Conservation (phyloP, 2,113 vertebrate species). For the Phaethon lepturus region DNA sequence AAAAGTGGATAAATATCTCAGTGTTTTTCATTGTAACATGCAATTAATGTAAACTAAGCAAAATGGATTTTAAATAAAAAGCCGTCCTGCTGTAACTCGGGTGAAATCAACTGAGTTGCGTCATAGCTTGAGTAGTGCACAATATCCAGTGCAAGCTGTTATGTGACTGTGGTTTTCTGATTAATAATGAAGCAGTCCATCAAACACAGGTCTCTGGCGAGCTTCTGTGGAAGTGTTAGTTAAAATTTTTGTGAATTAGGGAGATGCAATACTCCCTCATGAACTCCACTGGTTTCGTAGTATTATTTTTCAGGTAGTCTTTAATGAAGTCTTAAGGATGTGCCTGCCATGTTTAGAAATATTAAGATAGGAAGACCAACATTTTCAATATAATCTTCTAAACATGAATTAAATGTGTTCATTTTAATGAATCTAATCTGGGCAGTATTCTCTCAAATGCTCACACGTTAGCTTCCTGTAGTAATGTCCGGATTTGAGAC, state of each 20-base stretch:
- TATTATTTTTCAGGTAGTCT: not conserved
- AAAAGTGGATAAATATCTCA: not conserved
- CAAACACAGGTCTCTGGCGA: not conserved
- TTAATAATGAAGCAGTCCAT: not conserved
- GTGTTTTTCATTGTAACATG: not conserved
- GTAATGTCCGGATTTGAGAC: not conserved
- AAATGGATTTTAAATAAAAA: accelerated
- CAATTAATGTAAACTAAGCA: not conserved
- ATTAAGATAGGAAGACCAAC: not conserved
- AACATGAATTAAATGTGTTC: not conserved
- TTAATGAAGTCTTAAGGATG: not conserved
- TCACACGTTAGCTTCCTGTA: not conserved
- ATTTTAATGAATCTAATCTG: not conserved
- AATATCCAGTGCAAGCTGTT: not conserved
- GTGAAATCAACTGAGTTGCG: not conserved
- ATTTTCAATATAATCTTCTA: not conserved
- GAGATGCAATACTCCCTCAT: not conserved
- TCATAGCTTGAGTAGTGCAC: not conserved
- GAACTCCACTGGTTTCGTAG: not conserved
- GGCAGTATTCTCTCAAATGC: not conserved
- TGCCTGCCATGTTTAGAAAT: not conserved
- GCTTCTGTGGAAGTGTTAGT: not conserved
- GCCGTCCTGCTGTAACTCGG: not conserved
- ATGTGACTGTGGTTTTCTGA: not conserved
- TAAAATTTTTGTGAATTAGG: not conserved